These are phyloP conservation scores for Ispidina lecontei DNA, from an alignment of 2,797 vertebrate species.

Conservation along the genomic window DNA sequence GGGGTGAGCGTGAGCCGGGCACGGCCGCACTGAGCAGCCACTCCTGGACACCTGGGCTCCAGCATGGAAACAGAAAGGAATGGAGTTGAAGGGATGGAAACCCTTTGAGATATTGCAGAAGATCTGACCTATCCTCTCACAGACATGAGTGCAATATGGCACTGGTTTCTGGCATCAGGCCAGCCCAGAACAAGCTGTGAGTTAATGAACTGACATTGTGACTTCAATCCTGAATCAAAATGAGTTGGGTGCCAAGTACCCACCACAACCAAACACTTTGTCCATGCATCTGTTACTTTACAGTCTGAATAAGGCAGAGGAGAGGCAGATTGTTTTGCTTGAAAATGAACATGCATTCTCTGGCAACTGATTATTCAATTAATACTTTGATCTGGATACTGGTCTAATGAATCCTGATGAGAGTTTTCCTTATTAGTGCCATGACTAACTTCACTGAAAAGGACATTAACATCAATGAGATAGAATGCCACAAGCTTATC, in stretches of 20 bases:
- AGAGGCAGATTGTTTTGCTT: background rate
- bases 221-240: background rate
- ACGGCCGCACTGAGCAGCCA: background rate
- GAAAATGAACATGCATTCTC: background rate
- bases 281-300: background rate
- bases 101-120: background rate
- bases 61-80: background rate
- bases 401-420: background rate
- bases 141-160: background rate
- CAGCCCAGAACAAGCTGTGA: background rate
- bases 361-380: background rate
- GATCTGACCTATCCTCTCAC: background rate
- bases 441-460: background rate
- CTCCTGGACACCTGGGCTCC: constrained; percentile 3
- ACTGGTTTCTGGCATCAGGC: background rate
- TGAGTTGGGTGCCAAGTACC: background rate
- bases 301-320: background rate
- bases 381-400: background rate
- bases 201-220: background rate
- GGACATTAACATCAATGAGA: background rate
- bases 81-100: background rate
- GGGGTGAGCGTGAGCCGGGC: background rate
- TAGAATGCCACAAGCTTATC: background rate
- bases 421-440: background rate
- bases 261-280: background rate